Base-by-base conservation (phyloP, 1,140 invertebrate genomes). In the Zaprionus taronus region DNA sequence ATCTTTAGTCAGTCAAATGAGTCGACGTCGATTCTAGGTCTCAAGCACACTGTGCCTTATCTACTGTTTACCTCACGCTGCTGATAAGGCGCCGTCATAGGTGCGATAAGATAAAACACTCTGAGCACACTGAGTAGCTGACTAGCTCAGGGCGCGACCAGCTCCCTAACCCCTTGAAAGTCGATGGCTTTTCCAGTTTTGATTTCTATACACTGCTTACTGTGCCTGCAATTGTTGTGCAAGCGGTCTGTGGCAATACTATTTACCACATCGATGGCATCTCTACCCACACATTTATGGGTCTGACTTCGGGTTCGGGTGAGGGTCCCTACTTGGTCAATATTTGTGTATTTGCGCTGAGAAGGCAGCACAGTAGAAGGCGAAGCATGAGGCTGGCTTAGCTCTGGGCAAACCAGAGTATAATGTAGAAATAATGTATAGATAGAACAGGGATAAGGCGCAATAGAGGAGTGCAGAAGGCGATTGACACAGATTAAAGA, bases 351-450 rank as follows among this genome's bases (percentile, higher is more conserved):
- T 31, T 34, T 47, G 58, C 15, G 64, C 31, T 15, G 1, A 14
- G 34, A 5, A n/a, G 36, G 26, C 44, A 15, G 51, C 17, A 66
- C 70, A 31, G 57, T 34, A 22, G 12, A 5, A 6, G 44, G 15
- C 9, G 20, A 20, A 36, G 28, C 14, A 9, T 55, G 47, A 57
- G 34, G 36, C 20, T 36, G 69, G 38, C 62, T 65, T 57, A 28
- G 69, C 26, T 20, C 57, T 28, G n/a, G 38, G 53, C 51, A 76
- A 76, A 76, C 73, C 73, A 76, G 68, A 76, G 58, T 72, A 60
- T 71, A 76, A 76, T 76, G 68, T 71, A 11, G 73, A 71, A 76
- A 72, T 65, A 72, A 76, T 76, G 47, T 47, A 71, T 34, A 72
- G 73, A 76, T 76, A 65, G 61, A 24, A 69, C 55, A 12, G 34